Base-by-base conservation (phyloP, 2,888 invertebrate genomes). In the Parascotia fuliginaria region DNA sequence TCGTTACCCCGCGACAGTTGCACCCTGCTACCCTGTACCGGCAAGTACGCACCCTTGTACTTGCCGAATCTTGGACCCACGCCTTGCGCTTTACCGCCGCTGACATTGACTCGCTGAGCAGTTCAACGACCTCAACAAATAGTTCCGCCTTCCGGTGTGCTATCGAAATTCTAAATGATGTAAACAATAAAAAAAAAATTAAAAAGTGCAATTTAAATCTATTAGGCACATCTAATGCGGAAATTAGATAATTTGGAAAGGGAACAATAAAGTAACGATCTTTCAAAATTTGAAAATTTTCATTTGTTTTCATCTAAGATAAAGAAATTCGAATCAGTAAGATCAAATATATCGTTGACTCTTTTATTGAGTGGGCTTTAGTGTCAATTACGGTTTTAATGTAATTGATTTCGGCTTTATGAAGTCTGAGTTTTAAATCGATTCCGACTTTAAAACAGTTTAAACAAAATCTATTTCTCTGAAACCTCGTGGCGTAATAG, bases 1-100 rank as follows among this genome's bases (percentile, higher is more conserved):
- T 90, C 90, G 87, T 91, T 89, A 85, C 88, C 87, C 90, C 70
- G 87, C 82, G 83, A 77, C 84, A 78, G 83, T 81, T 88, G 89
- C 91, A 90, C 90, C 89, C 90, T 89, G 88, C 90, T 87, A 88
- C 89, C 90, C 89, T 78, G 83, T 77, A 65, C 81, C 70, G 62
- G 65, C 58, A 70, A 74, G 75, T 73, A 80, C 87, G 84, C 87
- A 87, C 89, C 89, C 91, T 81, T 81, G 79, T 83, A 85, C 84
- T 83, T 81, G 81, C 83, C 85, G 85, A 87, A 91, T 88, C 87
- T 88, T 87, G 83, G 86, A 82, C 79, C 84, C 77, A 73, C 70
- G 81, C 76, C 73, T 77, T 72, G 79, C 71, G 80, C 77, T 73
- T 78, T 72, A 79, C 75, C 71, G 75, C 70, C 75, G 79, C 86